Conservation (phyloP, 2,888 invertebrate genomes). For the Meandrusa payeni region DNA sequence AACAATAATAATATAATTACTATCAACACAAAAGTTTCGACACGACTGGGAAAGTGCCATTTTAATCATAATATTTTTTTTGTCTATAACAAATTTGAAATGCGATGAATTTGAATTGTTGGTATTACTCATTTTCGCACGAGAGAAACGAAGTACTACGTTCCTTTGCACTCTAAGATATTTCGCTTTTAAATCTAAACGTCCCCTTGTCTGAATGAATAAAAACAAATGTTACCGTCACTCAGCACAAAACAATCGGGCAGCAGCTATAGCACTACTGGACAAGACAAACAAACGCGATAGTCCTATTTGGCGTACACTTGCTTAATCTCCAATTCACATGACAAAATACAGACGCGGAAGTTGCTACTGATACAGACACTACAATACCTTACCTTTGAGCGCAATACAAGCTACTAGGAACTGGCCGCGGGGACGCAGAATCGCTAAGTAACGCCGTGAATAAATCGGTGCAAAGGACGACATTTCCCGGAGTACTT, state of each 20-base stretch:
- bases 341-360: slow-evolving; percentile 22
- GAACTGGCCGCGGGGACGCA: no score
- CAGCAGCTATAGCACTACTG: not conserved
- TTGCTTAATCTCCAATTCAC: slow-evolving; percentile 18
- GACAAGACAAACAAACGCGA: slow-evolving; percentile 17
- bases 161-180: no score
- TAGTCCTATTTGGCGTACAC: slow-evolving; percentile 17
- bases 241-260: slow-evolving; percentile 8
- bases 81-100: no score
- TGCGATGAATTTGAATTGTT: no score
- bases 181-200: no score
- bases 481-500: slow-evolving; percentile 12
- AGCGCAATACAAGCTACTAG: slow-evolving; percentile 10
- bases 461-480: slow-evolving; percentile 14
- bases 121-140: no score
- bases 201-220: not conserved
- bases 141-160: no score
- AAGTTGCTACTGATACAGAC: slow-evolving; percentile 14
- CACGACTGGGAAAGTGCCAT: no score
- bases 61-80: no score
- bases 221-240: slow-evolving; percentile 12
- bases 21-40: no score
- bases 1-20: no score
- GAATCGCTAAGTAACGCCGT: slow-evolving; percentile 1
- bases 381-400: slow-evolving; percentile 19